Evolutionary conservation across 2,797 vertebrate species (phyloP).

Genomic region (Jordanella pulchra): DNA sequence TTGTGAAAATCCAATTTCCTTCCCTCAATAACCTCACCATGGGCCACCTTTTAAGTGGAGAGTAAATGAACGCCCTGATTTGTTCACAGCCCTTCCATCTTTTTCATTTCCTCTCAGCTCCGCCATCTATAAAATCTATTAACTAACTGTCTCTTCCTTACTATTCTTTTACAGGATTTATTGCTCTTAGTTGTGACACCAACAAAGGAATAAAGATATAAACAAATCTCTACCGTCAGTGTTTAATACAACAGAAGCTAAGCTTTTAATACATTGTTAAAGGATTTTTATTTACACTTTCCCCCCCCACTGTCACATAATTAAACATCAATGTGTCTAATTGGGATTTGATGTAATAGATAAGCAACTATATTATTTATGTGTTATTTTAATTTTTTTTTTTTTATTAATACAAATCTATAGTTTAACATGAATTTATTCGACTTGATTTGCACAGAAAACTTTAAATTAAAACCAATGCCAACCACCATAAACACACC

Average conservation of each 20-base stretch:
- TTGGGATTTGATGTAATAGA: neutral
- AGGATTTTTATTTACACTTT: neutral
- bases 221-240: too few species aligned
- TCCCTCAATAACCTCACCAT: slow-evolving; percentile 50
- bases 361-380: neutral
- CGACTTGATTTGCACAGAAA: neutral
- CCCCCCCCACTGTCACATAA: neutral
- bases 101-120: slow-evolving; percentile 56
- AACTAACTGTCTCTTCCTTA: slow-evolving; percentile 38
- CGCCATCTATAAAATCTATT: slow-evolving; percentile 43
- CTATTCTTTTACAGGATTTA: slow-evolving; percentile 16
- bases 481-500: neutral
- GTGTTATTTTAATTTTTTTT: neutral
- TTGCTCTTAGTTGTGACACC: neutral
- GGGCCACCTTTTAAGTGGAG: slow-evolving; percentile 59
- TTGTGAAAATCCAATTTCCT: slow-evolving; percentile 73
- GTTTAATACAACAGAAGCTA: neutral
- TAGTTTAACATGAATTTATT: too few species aligned
- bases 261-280: neutral
- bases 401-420: neutral
- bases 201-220: neutral
- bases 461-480: too few species aligned
- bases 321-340: neutral
- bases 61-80: slow-evolving; percentile 51
- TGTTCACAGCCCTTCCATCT: slow-evolving; percentile 49